Conservation (phyloP, 1,140 invertebrate species). For the Rhopalosiphum maidis region DNA sequence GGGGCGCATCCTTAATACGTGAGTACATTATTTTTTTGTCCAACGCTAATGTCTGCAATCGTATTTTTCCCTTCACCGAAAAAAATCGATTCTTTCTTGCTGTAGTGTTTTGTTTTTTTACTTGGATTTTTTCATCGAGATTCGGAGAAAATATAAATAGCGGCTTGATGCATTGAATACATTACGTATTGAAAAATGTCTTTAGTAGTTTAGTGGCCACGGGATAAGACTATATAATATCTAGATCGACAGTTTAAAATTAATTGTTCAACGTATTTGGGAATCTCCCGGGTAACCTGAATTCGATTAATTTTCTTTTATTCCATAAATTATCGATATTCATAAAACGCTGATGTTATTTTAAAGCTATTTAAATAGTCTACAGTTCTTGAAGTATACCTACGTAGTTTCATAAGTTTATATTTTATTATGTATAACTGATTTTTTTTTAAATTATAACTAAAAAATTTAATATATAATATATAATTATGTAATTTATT, state of each 20-base stretch:
- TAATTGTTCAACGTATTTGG: slow-evolving; percentile 5
- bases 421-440: not conserved
- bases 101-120: not conserved
- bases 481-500: no score
- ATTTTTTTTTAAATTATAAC: no score
- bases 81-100: not conserved
- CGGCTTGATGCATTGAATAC: not conserved
- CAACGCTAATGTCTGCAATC: not conserved
- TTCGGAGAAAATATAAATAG: not conserved
- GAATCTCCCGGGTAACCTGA: not conserved
- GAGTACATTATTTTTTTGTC: slow-evolving; percentile 48
- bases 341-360: not conserved
- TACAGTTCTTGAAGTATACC: not conserved
- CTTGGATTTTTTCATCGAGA: not conserved
- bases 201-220: not conserved
- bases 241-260: not conserved
- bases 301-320: not conserved
- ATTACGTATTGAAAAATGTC: slow-evolving; percentile 18
- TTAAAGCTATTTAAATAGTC: not conserved
- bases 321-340: not conserved
- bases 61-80: not conserved
- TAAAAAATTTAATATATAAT: no score
- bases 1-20: slow-evolving; percentile 26
- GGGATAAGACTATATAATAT: slow-evolving; percentile 5
- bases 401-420: not conserved